These are phyloP conservation scores for Vanacampus margaritifer DNA, from an alignment of 2,113 vertebrate genomes.

Conservation along the genomic window DNA sequence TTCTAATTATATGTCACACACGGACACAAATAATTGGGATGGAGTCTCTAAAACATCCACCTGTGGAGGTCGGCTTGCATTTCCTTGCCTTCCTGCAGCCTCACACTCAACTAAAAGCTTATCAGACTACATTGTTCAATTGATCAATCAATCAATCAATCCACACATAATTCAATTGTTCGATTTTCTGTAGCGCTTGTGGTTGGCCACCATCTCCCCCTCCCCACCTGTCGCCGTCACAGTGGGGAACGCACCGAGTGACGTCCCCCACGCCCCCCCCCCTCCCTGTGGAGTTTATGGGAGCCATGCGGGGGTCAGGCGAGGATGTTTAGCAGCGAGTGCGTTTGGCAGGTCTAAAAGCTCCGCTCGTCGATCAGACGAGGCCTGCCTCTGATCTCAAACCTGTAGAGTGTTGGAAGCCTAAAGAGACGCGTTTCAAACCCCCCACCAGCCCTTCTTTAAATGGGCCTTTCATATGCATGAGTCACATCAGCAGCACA, in stretches of 20 bases:
- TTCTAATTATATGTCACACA: not conserved
- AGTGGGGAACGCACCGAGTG: constrained; percentile 33
- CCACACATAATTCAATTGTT: not conserved
- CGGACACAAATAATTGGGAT: too few species aligned
- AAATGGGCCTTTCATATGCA: constrained; percentile 65
- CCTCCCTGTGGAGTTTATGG: constrained; percentile 52
- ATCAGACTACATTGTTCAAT: too few species aligned
- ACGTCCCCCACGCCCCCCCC: constrained; percentile 18
- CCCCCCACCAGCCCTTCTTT: constrained; percentile 46
- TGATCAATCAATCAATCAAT: not conserved
- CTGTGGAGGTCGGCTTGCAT: too few species aligned
- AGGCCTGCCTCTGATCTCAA: constrained; percentile 61
- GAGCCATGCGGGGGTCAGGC: constrained; percentile 61
- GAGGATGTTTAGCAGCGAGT: constrained; percentile 35
- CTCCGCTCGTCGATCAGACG: constrained; percentile 40
- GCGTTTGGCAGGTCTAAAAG: constrained; percentile 52
- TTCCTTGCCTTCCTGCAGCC: not conserved
- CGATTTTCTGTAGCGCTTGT: not conserved
- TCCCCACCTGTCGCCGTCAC: constrained; percentile 48
- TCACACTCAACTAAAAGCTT: not conserved
- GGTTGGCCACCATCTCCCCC: constrained; percentile 2
- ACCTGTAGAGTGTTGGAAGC: constrained; percentile 51
- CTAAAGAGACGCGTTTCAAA: constrained; percentile 45
- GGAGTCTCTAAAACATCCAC: too few species aligned
- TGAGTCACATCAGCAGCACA: constrained; percentile 62